Percentiles rank a stretch among this genome's conserved stretches.
Conservation (phyloP, 2,113 vertebrate genomes). For the Ivindomyrus marchei region DNA sequence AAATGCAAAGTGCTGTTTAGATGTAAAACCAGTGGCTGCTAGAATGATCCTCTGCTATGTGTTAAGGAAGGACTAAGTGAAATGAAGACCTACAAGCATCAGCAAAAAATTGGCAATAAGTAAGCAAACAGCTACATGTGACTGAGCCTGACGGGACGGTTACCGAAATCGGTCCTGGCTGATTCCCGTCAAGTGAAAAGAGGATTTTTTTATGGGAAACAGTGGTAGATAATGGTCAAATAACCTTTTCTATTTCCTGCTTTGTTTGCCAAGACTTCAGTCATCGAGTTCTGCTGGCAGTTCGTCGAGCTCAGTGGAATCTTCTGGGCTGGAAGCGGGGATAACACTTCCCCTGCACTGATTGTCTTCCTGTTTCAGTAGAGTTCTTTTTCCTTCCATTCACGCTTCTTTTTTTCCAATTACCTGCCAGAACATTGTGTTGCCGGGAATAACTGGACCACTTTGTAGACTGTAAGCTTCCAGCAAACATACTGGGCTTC, state of each 20-base stretch:
- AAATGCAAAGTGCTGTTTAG: background rate
- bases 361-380: conserved; percentile 50
- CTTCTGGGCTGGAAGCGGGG: background rate
- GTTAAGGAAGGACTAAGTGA: background rate
- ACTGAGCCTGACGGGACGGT: background rate
- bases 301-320: background rate
- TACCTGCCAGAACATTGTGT: conserved; percentile 59
- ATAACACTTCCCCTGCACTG: conserved; percentile 45
- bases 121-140: background rate
- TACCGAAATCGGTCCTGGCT: background rate
- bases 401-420: conserved; percentile 49
- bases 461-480: background rate
- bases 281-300: background rate
- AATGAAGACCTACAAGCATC: background rate
- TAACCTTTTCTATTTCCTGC: background rate
- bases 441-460: conserved; percentile 37
- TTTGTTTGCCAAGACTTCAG: background rate
- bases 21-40: background rate
- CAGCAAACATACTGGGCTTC: background rate
- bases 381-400: conserved; percentile 61
- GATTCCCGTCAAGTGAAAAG: background rate
- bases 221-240: background rate
- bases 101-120: background rate
- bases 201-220: background rate
- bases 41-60: background rate